These are phyloP conservation scores for Lepidothrix coronata DNA, from an alignment of 2,113 vertebrate genomes.

Conservation along the genomic window DNA sequence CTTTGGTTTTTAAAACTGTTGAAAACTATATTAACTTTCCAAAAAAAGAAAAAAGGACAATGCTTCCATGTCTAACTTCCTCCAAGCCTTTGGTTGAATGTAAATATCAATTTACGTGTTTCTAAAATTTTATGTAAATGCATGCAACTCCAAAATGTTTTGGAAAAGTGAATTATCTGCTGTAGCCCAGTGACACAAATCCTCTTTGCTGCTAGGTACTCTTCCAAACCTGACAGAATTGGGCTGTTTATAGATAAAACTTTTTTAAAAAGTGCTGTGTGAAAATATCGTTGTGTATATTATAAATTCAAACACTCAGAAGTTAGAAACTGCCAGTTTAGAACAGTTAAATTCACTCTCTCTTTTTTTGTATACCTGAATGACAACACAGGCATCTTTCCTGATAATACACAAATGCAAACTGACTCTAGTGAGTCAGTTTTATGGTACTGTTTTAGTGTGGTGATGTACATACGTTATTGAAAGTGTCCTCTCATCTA, in stretches of 20 bases:
- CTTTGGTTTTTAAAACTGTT: background rate
- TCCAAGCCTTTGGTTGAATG: background rate
- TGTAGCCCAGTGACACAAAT: background rate
- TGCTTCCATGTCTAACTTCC: background rate
- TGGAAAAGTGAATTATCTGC: background rate
- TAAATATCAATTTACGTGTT: slow-evolving; percentile 1
- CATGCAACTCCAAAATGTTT: background rate
- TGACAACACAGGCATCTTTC: background rate
- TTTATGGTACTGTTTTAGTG: background rate
- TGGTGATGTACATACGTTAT: background rate
- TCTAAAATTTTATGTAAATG: background rate
- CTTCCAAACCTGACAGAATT: background rate
- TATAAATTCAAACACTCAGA: background rate
- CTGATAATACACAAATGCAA: background rate
- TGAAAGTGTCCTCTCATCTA: background rate
- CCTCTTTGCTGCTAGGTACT: background rate
- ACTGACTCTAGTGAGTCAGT: background rate
- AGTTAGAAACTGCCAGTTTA: background rate
- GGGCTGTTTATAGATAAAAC: background rate
- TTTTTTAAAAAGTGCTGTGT: background rate
- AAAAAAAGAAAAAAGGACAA: background rate
- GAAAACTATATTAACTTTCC: background rate
- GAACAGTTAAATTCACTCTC: background rate
- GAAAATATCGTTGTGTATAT: background rate
- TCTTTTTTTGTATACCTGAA: background rate